These are phyloP conservation scores for Lagria hirta DNA, from an alignment of 2,888 invertebrate genomes.

Conservation along the genomic window DNA sequence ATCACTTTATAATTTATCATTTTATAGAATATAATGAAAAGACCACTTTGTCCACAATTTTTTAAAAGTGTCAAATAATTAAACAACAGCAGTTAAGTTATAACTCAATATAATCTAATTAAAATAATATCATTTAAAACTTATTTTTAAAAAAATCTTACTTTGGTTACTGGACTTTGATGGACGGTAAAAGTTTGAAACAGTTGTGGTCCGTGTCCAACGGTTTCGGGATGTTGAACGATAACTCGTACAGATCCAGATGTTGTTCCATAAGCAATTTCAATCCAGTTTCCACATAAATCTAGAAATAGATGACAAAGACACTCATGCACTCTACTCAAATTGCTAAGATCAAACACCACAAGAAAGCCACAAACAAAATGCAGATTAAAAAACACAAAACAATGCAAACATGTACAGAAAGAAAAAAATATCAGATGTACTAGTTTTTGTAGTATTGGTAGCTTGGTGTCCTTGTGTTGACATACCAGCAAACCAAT, in stretches of 20 bases:
- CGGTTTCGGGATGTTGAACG: conserved; percentile 98
- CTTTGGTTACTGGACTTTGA: conserved; percentile 93
- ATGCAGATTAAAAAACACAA: conserved; percentile 13
- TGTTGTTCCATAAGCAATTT: conserved; percentile 97
- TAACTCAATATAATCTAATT: too few relatives aligned
- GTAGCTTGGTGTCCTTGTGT: conserved; percentile 52
- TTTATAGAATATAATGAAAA: too few relatives aligned
- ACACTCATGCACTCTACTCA: neutral
- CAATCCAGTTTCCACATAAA: conserved; percentile 98
- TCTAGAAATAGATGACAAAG: conserved; percentile 60
- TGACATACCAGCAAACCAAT: conserved; percentile 53
- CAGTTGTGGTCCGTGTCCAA: conserved; percentile 96
- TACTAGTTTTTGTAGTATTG: conserved; percentile 20
- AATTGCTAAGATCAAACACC: too few relatives aligned
- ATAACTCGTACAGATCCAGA: conserved; percentile 95
- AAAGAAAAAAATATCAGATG: conserved; percentile 9
- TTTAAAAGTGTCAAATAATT: too few relatives aligned
- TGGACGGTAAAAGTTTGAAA: conserved; percentile 99
- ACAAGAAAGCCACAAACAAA: conserved; percentile 23
- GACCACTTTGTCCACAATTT: too few relatives aligned
- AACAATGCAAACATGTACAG: conserved; percentile 9
- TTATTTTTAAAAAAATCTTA: conserved; percentile 47
- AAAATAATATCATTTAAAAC: too few relatives aligned
- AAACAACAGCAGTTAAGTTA: too few relatives aligned
- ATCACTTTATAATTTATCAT: too few relatives aligned